These are phyloP conservation scores for Cynodonichthys magdalenae DNA, from an alignment of 2,797 vertebrate species.

Conservation along the genomic window DNA sequence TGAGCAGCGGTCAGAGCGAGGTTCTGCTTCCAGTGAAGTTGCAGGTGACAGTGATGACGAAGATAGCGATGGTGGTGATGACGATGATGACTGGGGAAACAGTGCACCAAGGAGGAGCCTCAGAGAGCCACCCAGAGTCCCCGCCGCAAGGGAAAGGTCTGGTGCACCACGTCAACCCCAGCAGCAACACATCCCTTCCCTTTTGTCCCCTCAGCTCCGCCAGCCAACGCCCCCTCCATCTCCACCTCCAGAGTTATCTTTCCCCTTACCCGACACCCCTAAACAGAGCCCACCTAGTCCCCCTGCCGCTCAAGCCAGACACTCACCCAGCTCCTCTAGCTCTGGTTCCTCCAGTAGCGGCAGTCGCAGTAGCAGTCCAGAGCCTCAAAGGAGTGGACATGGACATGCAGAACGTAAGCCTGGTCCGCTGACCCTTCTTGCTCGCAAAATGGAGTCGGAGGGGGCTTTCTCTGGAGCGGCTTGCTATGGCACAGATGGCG, in stretches of 20 bases:
- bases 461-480: slow-evolving; percentile 77
- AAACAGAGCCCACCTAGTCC: slow-evolving; percentile 85
- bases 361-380: slow-evolving; percentile 85
- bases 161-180: slow-evolving; percentile 77
- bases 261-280: slow-evolving; percentile 83
- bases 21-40: slow-evolving; percentile 64
- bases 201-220: slow-evolving; percentile 80
- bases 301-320: slow-evolving; percentile 76
- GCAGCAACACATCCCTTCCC: slow-evolving; percentile 79
- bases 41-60: slow-evolving; percentile 78
- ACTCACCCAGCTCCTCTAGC: slow-evolving; percentile 79
- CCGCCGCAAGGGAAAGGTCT: slow-evolving; percentile 73
- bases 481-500: slow-evolving; percentile 69
- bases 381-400: slow-evolving; percentile 83
- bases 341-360: slow-evolving; percentile 83
- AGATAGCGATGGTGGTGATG: slow-evolving; percentile 75
- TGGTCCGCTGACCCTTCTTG: slow-evolving; percentile 78
- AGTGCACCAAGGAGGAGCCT: slow-evolving; percentile 63
- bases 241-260: slow-evolving; percentile 82
- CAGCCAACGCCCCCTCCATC: slow-evolving; percentile 81
- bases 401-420: slow-evolving; percentile 80
- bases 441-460: slow-evolving; percentile 83
- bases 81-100: slow-evolving; percentile 78
- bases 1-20: slow-evolving; percentile 61
- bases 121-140: slow-evolving; percentile 71